Evolutionary conservation across 2,888 invertebrate genomes (phyloP).

Genomic region (Lepidocyrtoides sp.): DNA sequence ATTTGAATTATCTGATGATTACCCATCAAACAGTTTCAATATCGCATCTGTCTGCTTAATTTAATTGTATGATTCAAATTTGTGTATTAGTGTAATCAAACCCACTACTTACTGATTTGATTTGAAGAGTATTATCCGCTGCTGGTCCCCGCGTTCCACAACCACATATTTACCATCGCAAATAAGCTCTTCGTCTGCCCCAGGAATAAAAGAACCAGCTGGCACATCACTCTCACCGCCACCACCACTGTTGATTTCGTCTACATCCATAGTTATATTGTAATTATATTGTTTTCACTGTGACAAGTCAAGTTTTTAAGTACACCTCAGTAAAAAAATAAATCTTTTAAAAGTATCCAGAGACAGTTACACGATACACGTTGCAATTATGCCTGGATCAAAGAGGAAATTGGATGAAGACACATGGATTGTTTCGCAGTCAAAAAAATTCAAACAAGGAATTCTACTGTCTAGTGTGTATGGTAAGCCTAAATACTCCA

Average conservation of each 20-base stretch:
- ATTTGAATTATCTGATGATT: too few relatives aligned
- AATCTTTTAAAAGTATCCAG: slow-evolving; percentile 14
- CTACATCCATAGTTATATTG: background rate
- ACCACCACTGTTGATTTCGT: background rate
- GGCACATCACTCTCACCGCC: background rate
- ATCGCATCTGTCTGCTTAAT: too few relatives aligned
- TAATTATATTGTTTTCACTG: background rate
- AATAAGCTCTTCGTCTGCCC: slow-evolving; percentile 78
- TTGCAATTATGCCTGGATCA: slow-evolving; percentile 80
- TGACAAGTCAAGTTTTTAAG: background rate
- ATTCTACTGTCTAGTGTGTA: slow-evolving; percentile 77
- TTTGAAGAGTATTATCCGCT: slow-evolving; percentile 82
- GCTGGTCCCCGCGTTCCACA: slow-evolving; percentile 83
- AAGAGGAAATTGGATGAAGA: slow-evolving; percentile 82
- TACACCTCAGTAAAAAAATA: too few relatives aligned
- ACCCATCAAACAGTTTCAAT: too few relatives aligned
- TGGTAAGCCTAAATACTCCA: slow-evolving; percentile 74
- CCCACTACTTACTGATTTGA: slow-evolving; percentile 78
- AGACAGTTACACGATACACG: too few relatives aligned
- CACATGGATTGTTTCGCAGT: slow-evolving; percentile 83
- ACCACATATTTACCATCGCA: slow-evolving; percentile 81
- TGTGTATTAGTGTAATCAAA: too few relatives aligned
- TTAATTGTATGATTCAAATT: too few relatives aligned
- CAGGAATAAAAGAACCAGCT: slow-evolving; percentile 21
- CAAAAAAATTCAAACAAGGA: slow-evolving; percentile 82